A percentile compares a stretch with the other conserved stretches of the same genome.
Evolutionary conservation across 2,797 vertebrate genomes (phyloP).

Genomic region (Pogonophryne albipinna): DNA sequence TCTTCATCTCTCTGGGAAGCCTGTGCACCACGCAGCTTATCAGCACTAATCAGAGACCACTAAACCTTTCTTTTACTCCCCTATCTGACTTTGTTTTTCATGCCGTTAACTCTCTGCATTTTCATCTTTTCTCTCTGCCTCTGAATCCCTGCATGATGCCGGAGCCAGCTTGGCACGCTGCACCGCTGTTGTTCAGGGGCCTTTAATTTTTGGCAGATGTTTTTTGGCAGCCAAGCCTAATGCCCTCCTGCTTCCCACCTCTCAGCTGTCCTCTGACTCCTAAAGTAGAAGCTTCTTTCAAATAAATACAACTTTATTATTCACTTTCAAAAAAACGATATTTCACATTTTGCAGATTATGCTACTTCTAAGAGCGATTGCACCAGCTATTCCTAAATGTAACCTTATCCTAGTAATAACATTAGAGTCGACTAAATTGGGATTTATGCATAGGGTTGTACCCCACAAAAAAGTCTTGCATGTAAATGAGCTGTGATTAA

Average conservation of each 20-base stretch:
- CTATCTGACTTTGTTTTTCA: constrained; percentile 21
- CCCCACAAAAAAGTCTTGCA: neutral
- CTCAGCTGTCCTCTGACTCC: constrained; percentile 35
- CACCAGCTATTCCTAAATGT: neutral
- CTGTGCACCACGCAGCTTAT: constrained; percentile 34
- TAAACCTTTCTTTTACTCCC: constrained; percentile 35
- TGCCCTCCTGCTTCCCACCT: constrained; percentile 28
- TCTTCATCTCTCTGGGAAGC: constrained; percentile 37
- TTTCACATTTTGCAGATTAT: neutral
- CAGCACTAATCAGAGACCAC: constrained; percentile 50
- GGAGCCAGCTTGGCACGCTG: constrained; percentile 50
- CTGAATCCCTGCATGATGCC: constrained; percentile 42
- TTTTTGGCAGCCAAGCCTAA: constrained; percentile 44
- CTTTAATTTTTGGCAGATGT: constrained; percentile 72
- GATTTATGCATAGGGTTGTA: neutral
- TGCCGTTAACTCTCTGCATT: constrained; percentile 13
- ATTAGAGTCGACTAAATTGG: neutral
- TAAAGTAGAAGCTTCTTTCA: constrained; percentile 29
- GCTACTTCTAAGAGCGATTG: neutral
- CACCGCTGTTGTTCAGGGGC: constrained; percentile 55
- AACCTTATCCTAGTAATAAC: neutral
- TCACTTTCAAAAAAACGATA: constrained; percentile 7
- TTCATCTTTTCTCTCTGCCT: constrained; percentile 5
- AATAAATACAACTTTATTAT: constrained; percentile 17
- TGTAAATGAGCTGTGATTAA: neutral